phyloP scores from a whole-genome alignment of 1,140 invertebrate genomes.

The Limonius californicus region DNA sequence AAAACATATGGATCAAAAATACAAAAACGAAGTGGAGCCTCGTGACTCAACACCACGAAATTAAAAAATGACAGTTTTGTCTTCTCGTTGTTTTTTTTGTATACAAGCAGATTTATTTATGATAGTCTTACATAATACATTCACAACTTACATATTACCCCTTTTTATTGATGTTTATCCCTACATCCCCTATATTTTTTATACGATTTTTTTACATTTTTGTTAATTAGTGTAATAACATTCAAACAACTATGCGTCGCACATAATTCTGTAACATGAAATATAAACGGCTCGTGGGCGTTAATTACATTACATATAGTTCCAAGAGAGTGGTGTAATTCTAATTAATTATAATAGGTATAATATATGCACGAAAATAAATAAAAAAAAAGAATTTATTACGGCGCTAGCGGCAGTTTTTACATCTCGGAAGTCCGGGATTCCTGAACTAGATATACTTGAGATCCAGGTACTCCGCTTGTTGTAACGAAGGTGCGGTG shows the following conservation, averaged over 20 bases:
- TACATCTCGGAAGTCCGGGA: constrained; percentile 47
- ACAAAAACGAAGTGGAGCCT: no score
- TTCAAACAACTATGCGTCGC: constrained; percentile 7
- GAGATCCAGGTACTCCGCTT: constrained; percentile 77
- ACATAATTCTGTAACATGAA: background rate
- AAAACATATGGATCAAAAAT: no score
- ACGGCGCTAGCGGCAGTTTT: constrained; percentile 16
- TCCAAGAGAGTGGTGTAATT: background rate
- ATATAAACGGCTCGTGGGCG: constrained; percentile 2
- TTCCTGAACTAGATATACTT: constrained; percentile 84
- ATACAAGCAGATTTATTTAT: constrained; percentile 19
- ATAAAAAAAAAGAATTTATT: constrained; percentile 17
- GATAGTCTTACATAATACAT: constrained; percentile 17
- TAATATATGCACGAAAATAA: constrained; percentile 19
- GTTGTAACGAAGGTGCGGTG: constrained; percentile 93
- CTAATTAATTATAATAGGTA: background rate
- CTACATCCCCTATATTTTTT: background rate
- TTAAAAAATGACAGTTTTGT: no score
- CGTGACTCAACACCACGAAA: no score
- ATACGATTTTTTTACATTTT: background rate
- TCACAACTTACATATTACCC: constrained; percentile 13
- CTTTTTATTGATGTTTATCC: background rate
- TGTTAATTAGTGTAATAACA: constrained; percentile 6
- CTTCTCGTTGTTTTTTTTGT: constrained; percentile 1
- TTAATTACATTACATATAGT: constrained; percentile 7